Conservation (phyloP, 2,797 vertebrate species). For the Apogon hyalosoma region DNA sequence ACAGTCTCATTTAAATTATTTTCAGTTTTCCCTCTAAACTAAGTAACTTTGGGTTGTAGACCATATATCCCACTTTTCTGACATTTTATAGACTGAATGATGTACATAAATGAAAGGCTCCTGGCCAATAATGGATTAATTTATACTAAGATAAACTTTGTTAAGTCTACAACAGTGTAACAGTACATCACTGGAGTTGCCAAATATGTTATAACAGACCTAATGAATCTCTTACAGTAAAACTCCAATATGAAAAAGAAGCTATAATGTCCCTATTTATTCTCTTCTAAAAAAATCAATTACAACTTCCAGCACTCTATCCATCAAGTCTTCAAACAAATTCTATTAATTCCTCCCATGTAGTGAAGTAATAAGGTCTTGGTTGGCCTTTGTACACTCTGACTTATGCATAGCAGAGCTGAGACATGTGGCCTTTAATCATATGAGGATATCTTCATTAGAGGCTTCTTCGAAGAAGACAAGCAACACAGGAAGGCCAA, state of each 20-base stretch:
- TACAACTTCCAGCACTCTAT: background rate
- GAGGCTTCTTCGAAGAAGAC: conserved; percentile 9
- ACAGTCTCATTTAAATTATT: no score
- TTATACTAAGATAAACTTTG: background rate
- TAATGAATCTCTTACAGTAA: background rate
- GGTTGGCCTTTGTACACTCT: conserved; percentile 11
- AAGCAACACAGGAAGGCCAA: conserved; percentile 16
- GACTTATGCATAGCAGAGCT: conserved; percentile 18
- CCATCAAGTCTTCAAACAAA: conserved; percentile 20
- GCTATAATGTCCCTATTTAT: background rate
- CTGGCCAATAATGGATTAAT: no score
- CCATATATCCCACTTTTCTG: no score
- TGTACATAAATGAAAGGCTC: no score
- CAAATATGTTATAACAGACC: background rate
- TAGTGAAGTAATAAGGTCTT: conserved; percentile 20
- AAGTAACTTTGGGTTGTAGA: no score
- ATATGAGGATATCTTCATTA: conserved; percentile 54
- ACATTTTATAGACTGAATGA: no score
- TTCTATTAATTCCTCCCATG: conserved; percentile 29
- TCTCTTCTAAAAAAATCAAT: conserved; percentile 30
- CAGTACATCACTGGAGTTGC: background rate
- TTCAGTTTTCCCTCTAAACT: no score
- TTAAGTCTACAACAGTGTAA: background rate
- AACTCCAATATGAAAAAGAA: background rate
- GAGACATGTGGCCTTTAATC: conserved; percentile 29